phyloP scores from a whole-genome alignment of 2,797 vertebrate species.

The Molossus molossus region DNA sequence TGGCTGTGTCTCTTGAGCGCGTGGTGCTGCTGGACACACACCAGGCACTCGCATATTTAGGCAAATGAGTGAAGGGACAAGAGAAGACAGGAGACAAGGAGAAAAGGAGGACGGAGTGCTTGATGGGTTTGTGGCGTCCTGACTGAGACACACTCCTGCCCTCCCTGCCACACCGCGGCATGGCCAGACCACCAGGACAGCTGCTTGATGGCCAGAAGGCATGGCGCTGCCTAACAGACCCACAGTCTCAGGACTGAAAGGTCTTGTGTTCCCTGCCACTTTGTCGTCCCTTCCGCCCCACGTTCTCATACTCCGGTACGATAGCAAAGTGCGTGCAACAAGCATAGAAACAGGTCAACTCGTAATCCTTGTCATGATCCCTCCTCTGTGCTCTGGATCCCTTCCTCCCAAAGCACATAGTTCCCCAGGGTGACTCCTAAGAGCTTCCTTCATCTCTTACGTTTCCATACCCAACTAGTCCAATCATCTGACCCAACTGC shows the following conservation, averaged over 20 bases:
- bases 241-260: neutral
- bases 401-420: neutral
- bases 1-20: neutral
- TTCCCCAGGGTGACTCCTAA: neutral
- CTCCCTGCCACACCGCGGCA: neutral
- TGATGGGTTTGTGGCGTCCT: neutral
- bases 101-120: neutral
- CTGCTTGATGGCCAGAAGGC: neutral
- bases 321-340: neutral
- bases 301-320: neutral
- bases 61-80: neutral
- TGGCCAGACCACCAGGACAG: neutral
- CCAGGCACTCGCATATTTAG: neutral
- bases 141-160: neutral
- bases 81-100: neutral
- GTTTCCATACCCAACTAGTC: neutral
- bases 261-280: neutral
- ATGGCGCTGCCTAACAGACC: accelerated
- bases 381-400: neutral
- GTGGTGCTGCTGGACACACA: neutral
- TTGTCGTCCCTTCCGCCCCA: neutral
- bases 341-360: neutral
- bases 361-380: neutral
- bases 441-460: neutral
- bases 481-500: neutral